Percentiles rank a stretch among this genome's conserved stretches.
These are phyloP conservation scores for Myopa tessellatipennis DNA, from an alignment of 2,888 invertebrate genomes.

Conservation along the genomic window DNA sequence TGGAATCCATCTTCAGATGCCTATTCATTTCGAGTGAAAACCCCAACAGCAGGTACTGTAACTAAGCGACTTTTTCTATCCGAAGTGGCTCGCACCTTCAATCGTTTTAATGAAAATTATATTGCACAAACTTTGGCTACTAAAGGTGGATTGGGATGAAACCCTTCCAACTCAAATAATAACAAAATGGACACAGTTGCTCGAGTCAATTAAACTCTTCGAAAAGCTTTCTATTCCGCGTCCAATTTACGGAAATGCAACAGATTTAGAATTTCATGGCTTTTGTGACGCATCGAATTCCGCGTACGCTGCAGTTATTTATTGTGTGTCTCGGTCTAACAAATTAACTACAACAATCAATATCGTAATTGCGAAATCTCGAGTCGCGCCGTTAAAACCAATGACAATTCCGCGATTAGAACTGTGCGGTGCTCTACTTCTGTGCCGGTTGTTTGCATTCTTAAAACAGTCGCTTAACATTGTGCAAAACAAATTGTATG, in stretches of 20 bases:
- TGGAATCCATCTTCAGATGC: background rate
- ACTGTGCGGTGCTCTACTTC: background rate
- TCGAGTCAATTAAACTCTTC: background rate
- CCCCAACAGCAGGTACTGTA: background rate
- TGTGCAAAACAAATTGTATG: constrained; percentile 32
- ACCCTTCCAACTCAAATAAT: background rate
- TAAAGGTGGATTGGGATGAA: constrained; percentile 1
- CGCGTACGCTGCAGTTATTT: background rate
- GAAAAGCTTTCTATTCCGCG: too few species aligned
- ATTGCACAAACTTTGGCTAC: background rate
- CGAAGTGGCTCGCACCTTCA: constrained; percentile 11
- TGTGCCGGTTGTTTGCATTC: background rate
- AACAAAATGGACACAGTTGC: background rate
- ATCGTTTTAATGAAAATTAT: background rate
- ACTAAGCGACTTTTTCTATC: background rate
- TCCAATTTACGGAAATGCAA: too few species aligned
- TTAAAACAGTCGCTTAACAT: background rate
- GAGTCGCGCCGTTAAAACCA: constrained; percentile 7
- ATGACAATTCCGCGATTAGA: constrained; percentile 19
- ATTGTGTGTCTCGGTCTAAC: constrained; percentile 15
- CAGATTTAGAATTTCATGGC: too few species aligned
- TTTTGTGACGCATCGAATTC: constrained; percentile 29
- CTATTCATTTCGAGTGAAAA: background rate
- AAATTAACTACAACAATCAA: too few species aligned
- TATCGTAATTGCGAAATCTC: too few species aligned